phyloP scores from a whole-genome alignment of 2,797 vertebrate genomes.

The Enteromius mattozi region DNA sequence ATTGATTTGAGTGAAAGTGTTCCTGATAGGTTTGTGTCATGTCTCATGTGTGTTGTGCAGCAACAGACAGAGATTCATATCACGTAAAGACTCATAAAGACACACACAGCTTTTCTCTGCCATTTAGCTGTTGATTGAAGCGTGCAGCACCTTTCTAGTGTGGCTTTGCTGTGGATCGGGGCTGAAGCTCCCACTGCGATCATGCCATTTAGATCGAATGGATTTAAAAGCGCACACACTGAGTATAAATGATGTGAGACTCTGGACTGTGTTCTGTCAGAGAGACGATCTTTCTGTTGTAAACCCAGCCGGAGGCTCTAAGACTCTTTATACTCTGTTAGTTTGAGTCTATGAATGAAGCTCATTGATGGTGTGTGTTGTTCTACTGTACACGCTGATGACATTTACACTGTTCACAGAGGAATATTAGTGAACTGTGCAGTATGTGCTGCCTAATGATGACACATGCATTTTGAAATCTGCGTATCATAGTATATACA shows the following conservation, averaged over 20 bases:
- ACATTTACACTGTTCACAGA: background rate
- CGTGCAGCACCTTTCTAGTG: slow-evolving; percentile 1
- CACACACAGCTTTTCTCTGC: slow-evolving; percentile 40
- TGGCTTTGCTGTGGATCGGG: slow-evolving; percentile 37
- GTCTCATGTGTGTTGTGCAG: background rate
- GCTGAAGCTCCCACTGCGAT: slow-evolving; percentile 43
- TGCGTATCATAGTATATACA: background rate
- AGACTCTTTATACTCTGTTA: slow-evolving; percentile 13
- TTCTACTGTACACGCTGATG: background rate
- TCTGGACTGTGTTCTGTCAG: slow-evolving; percentile 30
- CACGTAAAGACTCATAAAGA: slow-evolving; percentile 8
- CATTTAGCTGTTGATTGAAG: slow-evolving; percentile 38
- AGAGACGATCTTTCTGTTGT: slow-evolving; percentile 30
- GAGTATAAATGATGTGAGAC: slow-evolving; percentile 28
- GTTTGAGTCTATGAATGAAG: slow-evolving; percentile 24
- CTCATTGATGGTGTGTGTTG: background rate
- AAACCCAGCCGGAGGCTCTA: slow-evolving; percentile 15
- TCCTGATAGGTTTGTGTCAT: background rate
- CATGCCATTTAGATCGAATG: slow-evolving; percentile 54
- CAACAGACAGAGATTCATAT: slow-evolving; percentile 5
- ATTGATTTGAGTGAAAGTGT: background rate
- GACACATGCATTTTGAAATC: background rate
- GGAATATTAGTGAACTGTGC: background rate
- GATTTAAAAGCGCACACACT: slow-evolving; percentile 24
- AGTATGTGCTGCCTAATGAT: background rate